Conservation (phyloP, 2,113 vertebrate genomes). For the Diadophis punctatus region DNA sequence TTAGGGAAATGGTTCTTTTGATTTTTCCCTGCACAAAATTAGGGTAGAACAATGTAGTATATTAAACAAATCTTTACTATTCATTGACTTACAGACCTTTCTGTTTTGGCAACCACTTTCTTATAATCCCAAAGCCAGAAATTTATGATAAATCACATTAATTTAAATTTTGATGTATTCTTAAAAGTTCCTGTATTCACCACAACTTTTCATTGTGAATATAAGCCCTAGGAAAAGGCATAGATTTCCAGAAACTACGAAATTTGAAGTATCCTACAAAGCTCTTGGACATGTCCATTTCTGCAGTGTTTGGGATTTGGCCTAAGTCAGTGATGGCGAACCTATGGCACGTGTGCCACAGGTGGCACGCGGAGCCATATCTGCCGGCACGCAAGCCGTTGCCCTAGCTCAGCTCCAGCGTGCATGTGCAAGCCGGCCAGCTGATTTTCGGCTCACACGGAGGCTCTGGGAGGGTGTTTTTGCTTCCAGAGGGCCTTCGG, state of each 20-base stretch:
- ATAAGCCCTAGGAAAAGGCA: not conserved
- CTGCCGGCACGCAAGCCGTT: no score
- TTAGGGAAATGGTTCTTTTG: not conserved
- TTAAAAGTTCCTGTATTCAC: not conserved
- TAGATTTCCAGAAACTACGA: not conserved
- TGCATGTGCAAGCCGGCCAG: no score
- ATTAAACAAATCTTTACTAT: not conserved
- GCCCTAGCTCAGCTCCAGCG: no score
- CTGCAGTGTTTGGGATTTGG: not conserved
- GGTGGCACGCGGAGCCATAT: no score
- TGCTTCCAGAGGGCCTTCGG: no score
- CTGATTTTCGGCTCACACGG: no score
- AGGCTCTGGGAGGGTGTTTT: no score
- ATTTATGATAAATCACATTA: not conserved
- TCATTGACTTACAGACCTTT: not conserved
- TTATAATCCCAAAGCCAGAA: not conserved
- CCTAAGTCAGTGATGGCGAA: no score
- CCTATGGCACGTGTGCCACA: no score
- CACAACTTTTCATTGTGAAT: not conserved
- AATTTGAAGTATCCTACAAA: not conserved
- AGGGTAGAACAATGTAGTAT: not conserved
- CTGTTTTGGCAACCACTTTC: not conserved
- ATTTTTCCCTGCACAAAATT: not conserved
- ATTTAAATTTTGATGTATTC: not conserved
- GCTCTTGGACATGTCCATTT: not conserved